Evolutionary conservation across 2,113 vertebrate genomes (phyloP), one percentile per base, ranked within the genome.

Genomic region (Anser cygnoides): DNA sequence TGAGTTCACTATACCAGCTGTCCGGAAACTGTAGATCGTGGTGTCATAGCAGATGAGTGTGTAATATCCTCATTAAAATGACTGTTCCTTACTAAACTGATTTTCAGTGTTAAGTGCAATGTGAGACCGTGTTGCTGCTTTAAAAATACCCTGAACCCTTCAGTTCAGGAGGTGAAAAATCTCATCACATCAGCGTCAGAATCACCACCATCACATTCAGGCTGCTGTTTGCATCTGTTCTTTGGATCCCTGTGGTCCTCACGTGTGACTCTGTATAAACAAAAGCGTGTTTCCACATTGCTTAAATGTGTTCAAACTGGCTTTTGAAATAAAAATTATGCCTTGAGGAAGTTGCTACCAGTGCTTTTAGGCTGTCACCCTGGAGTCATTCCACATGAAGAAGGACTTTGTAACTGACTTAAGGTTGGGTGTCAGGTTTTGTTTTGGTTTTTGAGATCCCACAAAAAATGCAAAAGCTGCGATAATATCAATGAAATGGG

Each of bases 251-350:
- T 63, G 28, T 89, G 89, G 65, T 20, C n/a, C 13, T 91, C 63
- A 59, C 66, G 55, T 86, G 71, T 86, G 61, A 70, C 49, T 82
- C 3, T 43, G 20, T 39, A 4, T 49, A 70, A 78, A 31, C 21
- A 70, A 57, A 89, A 80, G 16, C 13, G 39, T 33, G 2, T 67
- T 92, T 46, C 65, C 35, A 17, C 35, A 7, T 71, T 57, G 39
- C 86, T 55, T 37, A 29, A 50, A 14, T 81, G 73, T 71, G 61
- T 86, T 93, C 86, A 81, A 29, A 14, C 23, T 81, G 41, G 37
- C 68, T 84, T 90, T 74, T 77, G 55, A 50, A 90, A 90, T 59
- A 94, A 79, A 92, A 94, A 84, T 37, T 33, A 46, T 92, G 50
- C 72, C 72, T 88, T 84, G 50, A 80, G 76, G 62, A 93, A 39